Base-by-base conservation (phyloP, 2,888 invertebrate species). In the Subacronicta megacephala region DNA sequence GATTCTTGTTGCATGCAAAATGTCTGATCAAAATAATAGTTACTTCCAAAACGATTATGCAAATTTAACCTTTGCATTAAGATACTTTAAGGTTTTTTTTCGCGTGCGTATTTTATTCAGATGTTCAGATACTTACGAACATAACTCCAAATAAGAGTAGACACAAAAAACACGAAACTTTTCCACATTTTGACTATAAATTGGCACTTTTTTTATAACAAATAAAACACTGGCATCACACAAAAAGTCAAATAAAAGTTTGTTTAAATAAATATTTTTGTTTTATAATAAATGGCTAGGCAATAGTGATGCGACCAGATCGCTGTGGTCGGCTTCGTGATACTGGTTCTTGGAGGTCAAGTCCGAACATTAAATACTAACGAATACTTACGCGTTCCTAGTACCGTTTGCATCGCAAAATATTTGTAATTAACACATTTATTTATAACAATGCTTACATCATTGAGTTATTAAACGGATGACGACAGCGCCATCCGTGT, bases 261-360 rank as follows among this genome's bases (percentile, higher is more conserved):
- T 0, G 31, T 41, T 47, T 37, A 1, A 40, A 46, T 62, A 71
- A 61, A 65, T 63, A 51, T 50, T 33, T 35, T 45, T 23, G 36
- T 56, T 42, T 36, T 47, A 54, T n/a, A 42, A 54, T 59, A 61
- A 62, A 69, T 58, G 56, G 46, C 42, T 59, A 16, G 35, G 2
- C 10, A 36, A 12, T 40, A 53, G 42, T 64, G 59, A 56, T 62
- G 63, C 68, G 74, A 66, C 71, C 67, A 68, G 60, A 58, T 42
- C 74, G 64, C 61, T 72, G 43, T 74, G 82, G 83, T 76, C 74
- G 73, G 75, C 81, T 81, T 73, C 57, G 73, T 78, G 67, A 77
- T 81, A 92, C 92, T 93, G 92, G 85, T 81, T 83, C 79, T 81
- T 84, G 84, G 88, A 92, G 92, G 93, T 92, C 92, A 90, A 88